Evolutionary conservation across 2,888 invertebrate species (phyloP).

Genomic region (Ferrisia virgata): DNA sequence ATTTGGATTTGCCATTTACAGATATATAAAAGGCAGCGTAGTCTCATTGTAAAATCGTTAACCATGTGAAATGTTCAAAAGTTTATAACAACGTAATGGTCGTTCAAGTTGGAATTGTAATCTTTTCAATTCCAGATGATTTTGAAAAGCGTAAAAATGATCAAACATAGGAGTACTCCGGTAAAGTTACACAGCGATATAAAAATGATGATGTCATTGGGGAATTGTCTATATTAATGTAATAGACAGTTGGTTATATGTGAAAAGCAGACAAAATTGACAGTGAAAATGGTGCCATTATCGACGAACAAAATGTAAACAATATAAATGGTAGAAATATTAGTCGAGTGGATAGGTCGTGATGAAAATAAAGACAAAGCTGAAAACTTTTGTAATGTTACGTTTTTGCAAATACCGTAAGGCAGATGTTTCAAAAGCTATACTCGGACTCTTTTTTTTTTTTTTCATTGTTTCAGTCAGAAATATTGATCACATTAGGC

Average conservation of each 20-base stretch:
- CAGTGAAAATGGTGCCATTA: not conserved
- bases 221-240: not conserved
- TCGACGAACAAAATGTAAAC: not conserved
- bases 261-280: not conserved
- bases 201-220: not conserved
- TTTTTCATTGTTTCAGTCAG: too few species aligned
- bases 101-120: not conserved
- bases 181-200: not conserved
- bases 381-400: not conserved
- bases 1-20: not conserved
- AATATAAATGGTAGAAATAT: not conserved
- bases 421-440: too few species aligned
- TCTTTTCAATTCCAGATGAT: not conserved
- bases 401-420: too few species aligned
- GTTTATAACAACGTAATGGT: not conserved
- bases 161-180: not conserved
- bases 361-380: not conserved
- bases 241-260: not conserved
- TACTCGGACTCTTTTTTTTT: too few species aligned
- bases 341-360: not conserved
- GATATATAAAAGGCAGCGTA: not conserved
- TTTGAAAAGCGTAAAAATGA: not conserved
- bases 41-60: not conserved
- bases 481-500: too few species aligned
- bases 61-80: not conserved